phyloP scores from a whole-genome alignment of 2,888 invertebrate genomes.

The Torymus aiolomorphi region DNA sequence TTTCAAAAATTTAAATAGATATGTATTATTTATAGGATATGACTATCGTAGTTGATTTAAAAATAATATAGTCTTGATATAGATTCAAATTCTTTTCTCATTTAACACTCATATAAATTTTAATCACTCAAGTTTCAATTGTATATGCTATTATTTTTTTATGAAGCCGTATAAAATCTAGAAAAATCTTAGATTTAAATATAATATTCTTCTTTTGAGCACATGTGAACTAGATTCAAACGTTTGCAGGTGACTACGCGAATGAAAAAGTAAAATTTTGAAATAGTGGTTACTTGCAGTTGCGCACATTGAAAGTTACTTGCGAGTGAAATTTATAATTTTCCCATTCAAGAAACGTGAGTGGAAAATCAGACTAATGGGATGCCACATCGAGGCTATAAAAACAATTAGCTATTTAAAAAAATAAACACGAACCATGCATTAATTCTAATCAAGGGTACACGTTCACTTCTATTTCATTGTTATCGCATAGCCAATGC shows the following conservation, averaged over 20 bases:
- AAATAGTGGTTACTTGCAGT: too few relatives aligned
- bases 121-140: too few relatives aligned
- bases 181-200: too few relatives aligned
- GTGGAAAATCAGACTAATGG: conserved; percentile 35
- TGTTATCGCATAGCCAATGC: conserved; percentile 3
- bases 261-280: conserved; percentile 1
- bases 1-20: too few relatives aligned
- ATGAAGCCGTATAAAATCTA: too few relatives aligned
- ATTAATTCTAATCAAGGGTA: conserved; percentile 49
- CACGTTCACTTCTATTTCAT: conserved; percentile 21
- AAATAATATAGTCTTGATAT: too few relatives aligned
- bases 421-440: conserved; percentile 42
- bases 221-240: background rate
- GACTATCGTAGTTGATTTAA: too few relatives aligned
- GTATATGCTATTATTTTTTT: too few relatives aligned
- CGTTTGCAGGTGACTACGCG: background rate
- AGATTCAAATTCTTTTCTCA: too few relatives aligned
- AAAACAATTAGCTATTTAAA: conserved; percentile 15
- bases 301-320: conserved; percentile 9
- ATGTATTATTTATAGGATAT: too few relatives aligned
- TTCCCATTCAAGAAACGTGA: conserved; percentile 20
- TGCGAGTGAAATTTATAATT: conserved; percentile 30
- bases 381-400: conserved; percentile 3
- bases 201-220: too few relatives aligned
- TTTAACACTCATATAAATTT: too few relatives aligned